Conservation (phyloP, 2,888 invertebrate genomes). For the Eilema sororculum region DNA sequence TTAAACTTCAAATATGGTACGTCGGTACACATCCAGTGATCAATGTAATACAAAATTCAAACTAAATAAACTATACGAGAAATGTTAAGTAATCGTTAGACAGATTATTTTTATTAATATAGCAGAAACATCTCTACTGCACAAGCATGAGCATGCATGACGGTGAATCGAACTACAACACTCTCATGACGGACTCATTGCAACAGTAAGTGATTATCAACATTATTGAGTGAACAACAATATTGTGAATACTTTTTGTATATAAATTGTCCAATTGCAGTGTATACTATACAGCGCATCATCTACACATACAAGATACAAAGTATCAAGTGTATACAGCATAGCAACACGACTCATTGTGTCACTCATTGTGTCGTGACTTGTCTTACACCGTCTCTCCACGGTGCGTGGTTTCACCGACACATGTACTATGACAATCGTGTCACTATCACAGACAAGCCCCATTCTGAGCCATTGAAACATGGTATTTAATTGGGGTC, state of each 20-base stretch:
- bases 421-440: too few relatives aligned
- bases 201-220: background rate
- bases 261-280: too few relatives aligned
- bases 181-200: background rate
- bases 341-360: too few relatives aligned
- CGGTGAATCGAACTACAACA: constrained; percentile 15
- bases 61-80: background rate
- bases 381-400: too few relatives aligned
- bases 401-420: too few relatives aligned
- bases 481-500: too few relatives aligned
- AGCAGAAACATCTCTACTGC: background rate
- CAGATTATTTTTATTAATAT: background rate
- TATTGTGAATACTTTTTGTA: too few relatives aligned
- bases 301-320: background rate
- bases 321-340: background rate
- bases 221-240: background rate
- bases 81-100: constrained; percentile 3
- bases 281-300: background rate
- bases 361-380: too few relatives aligned
- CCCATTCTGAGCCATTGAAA: too few relatives aligned
- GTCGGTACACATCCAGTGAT: background rate
- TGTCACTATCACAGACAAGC: too few relatives aligned
- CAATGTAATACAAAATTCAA: background rate
- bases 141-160: constrained; percentile 17
- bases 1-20: too few relatives aligned